Conservation (phyloP, 2,113 vertebrate species). For the Cavia porcellus region DNA sequence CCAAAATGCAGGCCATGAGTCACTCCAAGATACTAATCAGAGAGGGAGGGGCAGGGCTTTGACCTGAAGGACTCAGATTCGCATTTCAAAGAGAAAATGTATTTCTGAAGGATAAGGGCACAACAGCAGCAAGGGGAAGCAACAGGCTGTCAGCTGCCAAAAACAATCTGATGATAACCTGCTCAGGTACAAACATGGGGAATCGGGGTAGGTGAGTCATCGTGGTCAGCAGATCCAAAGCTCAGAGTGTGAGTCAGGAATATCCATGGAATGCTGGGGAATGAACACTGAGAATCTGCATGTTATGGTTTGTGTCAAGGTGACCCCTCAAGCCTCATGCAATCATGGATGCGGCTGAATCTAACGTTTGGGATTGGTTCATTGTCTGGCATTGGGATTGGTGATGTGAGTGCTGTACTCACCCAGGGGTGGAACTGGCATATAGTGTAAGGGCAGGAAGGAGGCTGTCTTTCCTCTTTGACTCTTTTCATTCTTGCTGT, state of each 20-base stretch:
- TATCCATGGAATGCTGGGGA: not conserved
- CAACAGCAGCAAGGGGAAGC: not conserved
- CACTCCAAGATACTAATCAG: slow-evolving; percentile 38
- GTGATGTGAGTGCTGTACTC: too few relatives aligned
- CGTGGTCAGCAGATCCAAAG: not conserved
- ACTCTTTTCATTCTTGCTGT: too few relatives aligned
- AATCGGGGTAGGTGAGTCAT: not conserved
- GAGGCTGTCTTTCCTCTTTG: too few relatives aligned
- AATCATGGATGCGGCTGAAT: too few relatives aligned
- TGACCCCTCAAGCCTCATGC: too few relatives aligned
- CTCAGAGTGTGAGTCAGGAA: not conserved
- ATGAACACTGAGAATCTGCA: not conserved
- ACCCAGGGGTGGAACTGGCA: too few relatives aligned
- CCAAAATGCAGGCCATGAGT: not conserved
- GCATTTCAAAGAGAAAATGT: slow-evolving; percentile 63
- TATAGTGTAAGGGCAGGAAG: too few relatives aligned
- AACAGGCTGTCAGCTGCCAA: not conserved
- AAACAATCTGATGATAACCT: not conserved
- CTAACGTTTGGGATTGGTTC: too few relatives aligned
- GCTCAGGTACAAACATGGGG: not conserved
- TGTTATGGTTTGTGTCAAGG: too few relatives aligned
- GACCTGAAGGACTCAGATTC: slow-evolving; percentile 36
- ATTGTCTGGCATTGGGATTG: too few relatives aligned
- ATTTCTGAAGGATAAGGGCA: slow-evolving; percentile 47
- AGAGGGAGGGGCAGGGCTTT: slow-evolving; percentile 49